These are phyloP conservation scores for Thaumetopoea pityocampa DNA, from an alignment of 1,140 invertebrate species.

Conservation along the genomic window DNA sequence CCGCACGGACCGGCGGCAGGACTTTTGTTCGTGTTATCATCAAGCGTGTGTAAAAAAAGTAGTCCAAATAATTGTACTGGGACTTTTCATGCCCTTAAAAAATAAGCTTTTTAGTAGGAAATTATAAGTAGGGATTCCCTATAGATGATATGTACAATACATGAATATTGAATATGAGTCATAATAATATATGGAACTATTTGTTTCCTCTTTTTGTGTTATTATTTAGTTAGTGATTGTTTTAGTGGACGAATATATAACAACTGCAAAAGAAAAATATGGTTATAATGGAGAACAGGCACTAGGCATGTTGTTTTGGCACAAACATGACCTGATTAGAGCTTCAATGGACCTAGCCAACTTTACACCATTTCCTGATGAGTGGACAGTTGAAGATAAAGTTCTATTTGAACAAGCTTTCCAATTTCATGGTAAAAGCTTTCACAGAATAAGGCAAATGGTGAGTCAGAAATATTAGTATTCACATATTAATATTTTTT, in stretches of 20 bases:
- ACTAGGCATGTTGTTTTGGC: slow-evolving; percentile 98
- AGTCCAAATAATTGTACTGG: no score
- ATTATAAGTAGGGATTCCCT: no score
- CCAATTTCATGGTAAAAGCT: slow-evolving; percentile 98
- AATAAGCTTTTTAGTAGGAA: no score
- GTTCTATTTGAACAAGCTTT: slow-evolving; percentile 98
- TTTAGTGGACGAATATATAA: slow-evolving; percentile 94
- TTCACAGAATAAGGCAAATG: slow-evolving; percentile 98
- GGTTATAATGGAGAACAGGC: slow-evolving; percentile 98
- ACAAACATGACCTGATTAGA: slow-evolving; percentile 95
- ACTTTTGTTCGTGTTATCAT: no score
- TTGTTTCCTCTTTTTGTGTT: slow-evolving; percentile 5
- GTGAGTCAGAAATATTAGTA: no score
- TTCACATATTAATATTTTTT: no score
- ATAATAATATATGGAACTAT: no score
- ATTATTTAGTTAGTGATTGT: slow-evolving; percentile 19
- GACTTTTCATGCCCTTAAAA: no score
- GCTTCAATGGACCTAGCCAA: slow-evolving; percentile 95
- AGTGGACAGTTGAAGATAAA: slow-evolving; percentile 99
- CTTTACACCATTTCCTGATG: slow-evolving; percentile 98
- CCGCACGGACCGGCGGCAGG: no score
- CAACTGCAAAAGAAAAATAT: slow-evolving; percentile 97
- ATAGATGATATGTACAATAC: no score
- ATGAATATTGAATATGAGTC: no score
- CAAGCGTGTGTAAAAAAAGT: no score